phyloP scores from a whole-genome alignment of 2,888 invertebrate genomes.

The Drosophila neonasuta region DNA sequence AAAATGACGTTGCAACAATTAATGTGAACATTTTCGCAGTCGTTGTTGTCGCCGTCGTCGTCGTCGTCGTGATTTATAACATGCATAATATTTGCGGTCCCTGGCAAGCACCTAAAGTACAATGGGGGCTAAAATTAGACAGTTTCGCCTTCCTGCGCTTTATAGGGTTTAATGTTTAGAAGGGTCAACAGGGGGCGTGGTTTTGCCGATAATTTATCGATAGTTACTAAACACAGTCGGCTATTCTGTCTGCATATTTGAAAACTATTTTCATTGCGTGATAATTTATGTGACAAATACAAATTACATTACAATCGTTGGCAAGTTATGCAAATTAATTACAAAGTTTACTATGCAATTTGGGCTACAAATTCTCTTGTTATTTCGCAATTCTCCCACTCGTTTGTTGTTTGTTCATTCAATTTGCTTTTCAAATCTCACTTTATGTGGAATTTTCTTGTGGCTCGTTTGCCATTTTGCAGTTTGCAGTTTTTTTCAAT shows the following conservation, averaged over 20 bases:
- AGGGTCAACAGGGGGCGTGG: background rate
- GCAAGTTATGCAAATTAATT: constrained; percentile 73
- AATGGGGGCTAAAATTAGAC: constrained; percentile 63
- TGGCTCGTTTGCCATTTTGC: constrained; percentile 47
- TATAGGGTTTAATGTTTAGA: background rate
- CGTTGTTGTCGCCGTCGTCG: constrained; percentile 56
- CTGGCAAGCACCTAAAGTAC: constrained; percentile 63
- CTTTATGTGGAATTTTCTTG: constrained; percentile 37
- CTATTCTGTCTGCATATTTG: constrained; percentile 68
- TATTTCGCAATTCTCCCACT: background rate
- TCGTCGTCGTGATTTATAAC: constrained; percentile 72
- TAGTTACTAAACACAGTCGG: constrained; percentile 49
- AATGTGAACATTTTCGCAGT: constrained; percentile 75
- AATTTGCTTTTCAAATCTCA: constrained; percentile 49
- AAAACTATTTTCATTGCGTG: constrained; percentile 71
- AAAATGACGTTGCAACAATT: constrained; percentile 79
- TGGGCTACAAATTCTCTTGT: background rate
- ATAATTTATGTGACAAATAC: constrained; percentile 69
- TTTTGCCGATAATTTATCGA: constrained; percentile 13
- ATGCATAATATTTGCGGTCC: constrained; percentile 73
- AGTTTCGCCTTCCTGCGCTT: constrained; percentile 34
- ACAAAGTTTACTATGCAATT: constrained; percentile 30
- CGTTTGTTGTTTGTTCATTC: constrained; percentile 22
- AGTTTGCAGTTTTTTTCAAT: constrained; percentile 69
- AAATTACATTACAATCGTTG: constrained; percentile 70